Evolutionary conservation across 2,888 invertebrate species (phyloP).

Genomic region (Ephialtes manifestator): DNA sequence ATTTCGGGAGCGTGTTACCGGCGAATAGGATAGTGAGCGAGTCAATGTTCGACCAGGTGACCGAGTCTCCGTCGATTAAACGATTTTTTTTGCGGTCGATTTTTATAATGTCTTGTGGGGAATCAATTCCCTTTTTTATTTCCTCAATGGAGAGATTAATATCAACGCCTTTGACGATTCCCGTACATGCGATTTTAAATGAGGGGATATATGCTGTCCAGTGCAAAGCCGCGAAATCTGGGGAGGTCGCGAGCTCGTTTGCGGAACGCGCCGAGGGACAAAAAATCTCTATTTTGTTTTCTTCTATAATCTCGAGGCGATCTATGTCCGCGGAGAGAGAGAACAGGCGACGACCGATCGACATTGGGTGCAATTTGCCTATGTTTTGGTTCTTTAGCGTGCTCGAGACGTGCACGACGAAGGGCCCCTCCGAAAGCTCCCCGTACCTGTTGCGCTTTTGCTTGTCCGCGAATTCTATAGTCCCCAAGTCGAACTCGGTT

Average conservation of each 20-base stretch:
- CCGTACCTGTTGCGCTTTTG: neutral
- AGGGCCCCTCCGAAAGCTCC: neutral
- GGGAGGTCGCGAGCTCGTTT: neutral
- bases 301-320: neutral
- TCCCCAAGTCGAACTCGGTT: neutral
- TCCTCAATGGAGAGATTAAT: slow-evolving; percentile 2
- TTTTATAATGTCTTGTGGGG: neutral
- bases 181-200: neutral
- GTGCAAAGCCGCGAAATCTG: neutral
- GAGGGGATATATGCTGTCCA: slow-evolving; percentile 18
- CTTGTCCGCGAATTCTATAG: neutral
- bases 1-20: slow-evolving; percentile 2
- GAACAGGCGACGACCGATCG: neutral
- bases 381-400: neutral
- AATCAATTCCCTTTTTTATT: neutral
- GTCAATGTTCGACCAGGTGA: neutral
- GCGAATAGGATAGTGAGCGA: neutral
- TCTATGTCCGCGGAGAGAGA: neutral
- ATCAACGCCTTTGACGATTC: slow-evolving; percentile 8
- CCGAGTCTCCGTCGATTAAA: neutral
- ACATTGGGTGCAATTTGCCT: slow-evolving; percentile 2
- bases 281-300: neutral
- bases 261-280: slow-evolving; percentile 5
- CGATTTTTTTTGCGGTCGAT: slow-evolving; percentile 5
- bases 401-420: neutral